These are phyloP conservation scores for Scaptomyza hsui DNA, from an alignment of 1,140 invertebrate species.

Conservation along the genomic window DNA sequence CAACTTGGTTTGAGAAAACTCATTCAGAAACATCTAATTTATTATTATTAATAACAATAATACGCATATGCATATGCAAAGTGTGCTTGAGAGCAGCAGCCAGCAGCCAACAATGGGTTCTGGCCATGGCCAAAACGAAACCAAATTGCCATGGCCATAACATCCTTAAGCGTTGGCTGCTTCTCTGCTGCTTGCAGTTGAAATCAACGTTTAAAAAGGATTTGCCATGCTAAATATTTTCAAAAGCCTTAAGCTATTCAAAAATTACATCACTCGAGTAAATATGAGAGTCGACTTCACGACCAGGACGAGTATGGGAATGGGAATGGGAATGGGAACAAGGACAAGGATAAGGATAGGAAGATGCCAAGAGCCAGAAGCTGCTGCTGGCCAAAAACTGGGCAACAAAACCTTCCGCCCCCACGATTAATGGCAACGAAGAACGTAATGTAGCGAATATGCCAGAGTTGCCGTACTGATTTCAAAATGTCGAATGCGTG, in stretches of 20 bases:
- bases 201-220: slow-evolving; percentile 79
- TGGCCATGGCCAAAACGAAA: not conserved
- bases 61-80: slow-evolving; percentile 68
- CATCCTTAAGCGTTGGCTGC: slow-evolving; percentile 18
- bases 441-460: slow-evolving; percentile 79
- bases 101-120: not conserved
- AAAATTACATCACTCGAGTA: slow-evolving; percentile 81
- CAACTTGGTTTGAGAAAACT: not conserved
- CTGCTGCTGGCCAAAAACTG: slow-evolving; percentile 13
- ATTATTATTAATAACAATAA: slow-evolving; percentile 80
- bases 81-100: slow-evolving; percentile 22
- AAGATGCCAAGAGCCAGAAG: slow-evolving; percentile 22
- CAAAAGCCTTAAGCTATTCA: slow-evolving; percentile 79
- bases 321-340: too few species aligned
- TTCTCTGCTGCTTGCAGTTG: slow-evolving; percentile 29
- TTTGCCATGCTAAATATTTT: slow-evolving; percentile 78
- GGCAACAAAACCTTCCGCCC: slow-evolving; percentile 29
- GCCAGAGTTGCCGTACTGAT: slow-evolving; percentile 71
- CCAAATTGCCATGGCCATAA: slow-evolving; percentile 22
- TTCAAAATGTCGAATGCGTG: slow-evolving; percentile 58
- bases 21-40: slow-evolving; percentile 55
- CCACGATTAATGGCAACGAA: slow-evolving; percentile 78
- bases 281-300: slow-evolving; percentile 53
- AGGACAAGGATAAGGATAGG: not conserved
- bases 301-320: not conserved